Evolutionary conservation across 2,888 invertebrate genomes (phyloP).

Genomic region (Dioctria rufipes): DNA sequence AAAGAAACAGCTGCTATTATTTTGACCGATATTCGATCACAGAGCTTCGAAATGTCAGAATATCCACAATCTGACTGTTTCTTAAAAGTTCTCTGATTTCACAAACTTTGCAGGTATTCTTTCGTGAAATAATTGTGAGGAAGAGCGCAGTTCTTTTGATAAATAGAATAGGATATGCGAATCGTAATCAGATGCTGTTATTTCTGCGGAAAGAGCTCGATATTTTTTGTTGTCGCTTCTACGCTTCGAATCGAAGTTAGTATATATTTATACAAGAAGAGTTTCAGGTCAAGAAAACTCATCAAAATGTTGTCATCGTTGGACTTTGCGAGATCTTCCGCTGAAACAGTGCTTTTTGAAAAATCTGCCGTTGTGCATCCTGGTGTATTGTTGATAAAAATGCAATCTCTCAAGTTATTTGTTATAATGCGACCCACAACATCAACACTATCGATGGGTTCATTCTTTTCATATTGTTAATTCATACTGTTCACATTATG

Average conservation of each 20-base stretch:
- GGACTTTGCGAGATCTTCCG: not conserved
- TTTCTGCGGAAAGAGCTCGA: no score
- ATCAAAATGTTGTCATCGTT: not conserved
- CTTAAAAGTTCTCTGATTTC: not conserved
- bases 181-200: not conserved
- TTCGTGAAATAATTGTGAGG: not conserved
- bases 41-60: not conserved
- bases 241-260: not conserved
- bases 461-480: no score
- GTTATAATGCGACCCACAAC: slow-evolving; percentile 58
- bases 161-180: not conserved
- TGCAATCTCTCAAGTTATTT: slow-evolving; percentile 57
- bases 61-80: not conserved
- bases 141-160: not conserved
- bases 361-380: not conserved
- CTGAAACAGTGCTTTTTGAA: not conserved
- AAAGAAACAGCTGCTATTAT: not conserved
- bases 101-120: not conserved
- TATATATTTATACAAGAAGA: slow-evolving; percentile 5
- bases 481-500: slow-evolving; percentile 57
- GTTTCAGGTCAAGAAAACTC: not conserved
- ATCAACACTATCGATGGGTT: not conserved
- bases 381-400: not conserved
- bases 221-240: not conserved
- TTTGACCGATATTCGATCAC: slow-evolving; percentile 5